Conservation (phyloP, 2,888 invertebrate genomes). For the Caenorhabditis auriculariae region DNA sequence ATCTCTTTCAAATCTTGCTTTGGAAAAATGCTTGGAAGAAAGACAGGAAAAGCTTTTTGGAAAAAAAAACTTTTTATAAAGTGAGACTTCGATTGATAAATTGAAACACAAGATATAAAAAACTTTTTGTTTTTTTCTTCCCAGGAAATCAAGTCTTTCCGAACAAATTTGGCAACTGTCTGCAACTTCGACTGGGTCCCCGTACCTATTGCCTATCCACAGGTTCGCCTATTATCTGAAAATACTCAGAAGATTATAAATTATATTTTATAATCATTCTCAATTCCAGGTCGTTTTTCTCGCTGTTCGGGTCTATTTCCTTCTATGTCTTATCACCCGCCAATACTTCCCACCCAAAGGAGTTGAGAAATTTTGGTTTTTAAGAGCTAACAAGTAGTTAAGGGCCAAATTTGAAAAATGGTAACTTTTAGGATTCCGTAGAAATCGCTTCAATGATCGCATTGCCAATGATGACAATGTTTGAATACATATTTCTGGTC, state of each 20-base stretch:
- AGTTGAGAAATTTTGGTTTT: background rate
- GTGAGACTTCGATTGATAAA: too few species aligned
- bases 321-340: slow-evolving; percentile 33
- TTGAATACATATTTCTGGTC: slow-evolving; percentile 45
- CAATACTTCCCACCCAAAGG: slow-evolving; percentile 33
- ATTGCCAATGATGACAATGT: slow-evolving; percentile 47
- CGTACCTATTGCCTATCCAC: slow-evolving; percentile 41
- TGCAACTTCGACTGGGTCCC: slow-evolving; percentile 46
- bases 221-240: slow-evolving; percentile 8
- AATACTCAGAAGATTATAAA: background rate
- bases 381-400: slow-evolving; percentile 1
- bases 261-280: slow-evolving; percentile 2
- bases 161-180: slow-evolving; percentile 24
- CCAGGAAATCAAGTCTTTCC: slow-evolving; percentile 33
- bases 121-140: background rate
- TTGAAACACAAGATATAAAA: too few species aligned
- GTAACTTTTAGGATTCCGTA: too few species aligned
- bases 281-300: slow-evolving; percentile 43
- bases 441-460: too few species aligned
- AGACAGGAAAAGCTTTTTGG: too few species aligned
- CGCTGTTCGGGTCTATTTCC: slow-evolving; percentile 40
- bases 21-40: slow-evolving; percentile 3
- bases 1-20: too few species aligned
- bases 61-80: too few species aligned
- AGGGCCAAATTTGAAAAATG: slow-evolving; percentile 39